Percentiles rank a stretch among this genome's conserved stretches.
Conservation (phyloP, 1,140 invertebrate genomes). For the Vanessa tameamea region DNA sequence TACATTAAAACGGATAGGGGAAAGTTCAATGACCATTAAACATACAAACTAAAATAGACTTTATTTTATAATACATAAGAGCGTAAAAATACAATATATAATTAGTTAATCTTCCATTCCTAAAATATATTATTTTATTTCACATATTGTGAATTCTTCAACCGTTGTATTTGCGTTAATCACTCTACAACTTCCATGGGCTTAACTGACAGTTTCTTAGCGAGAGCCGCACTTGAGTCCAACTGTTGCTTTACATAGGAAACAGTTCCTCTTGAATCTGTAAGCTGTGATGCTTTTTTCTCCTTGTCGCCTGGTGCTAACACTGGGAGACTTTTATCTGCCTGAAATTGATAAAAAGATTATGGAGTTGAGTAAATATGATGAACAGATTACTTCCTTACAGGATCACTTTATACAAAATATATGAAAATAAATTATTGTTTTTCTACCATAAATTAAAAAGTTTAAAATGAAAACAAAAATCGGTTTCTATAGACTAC, state of each 20-base stretch:
- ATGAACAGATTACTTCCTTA: no score
- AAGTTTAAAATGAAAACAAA: no score
- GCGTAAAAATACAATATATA: no score
- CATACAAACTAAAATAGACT: no score
- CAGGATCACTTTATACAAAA: no score
- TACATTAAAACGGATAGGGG: no score
- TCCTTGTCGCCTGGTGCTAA: slow-evolving; percentile 94
- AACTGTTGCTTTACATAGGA: slow-evolving; percentile 66
- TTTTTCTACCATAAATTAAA: no score
- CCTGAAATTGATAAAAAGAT: slow-evolving; percentile 68
- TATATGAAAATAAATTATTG: no score
- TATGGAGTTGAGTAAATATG: background rate
- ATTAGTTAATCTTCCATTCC: no score
- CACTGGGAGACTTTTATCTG: slow-evolving; percentile 84
- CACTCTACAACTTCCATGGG: slow-evolving; percentile 52
- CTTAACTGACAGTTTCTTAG: slow-evolving; percentile 59
- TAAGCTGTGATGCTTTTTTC: slow-evolving; percentile 83
- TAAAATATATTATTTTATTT: background rate
- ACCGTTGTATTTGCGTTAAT: background rate
- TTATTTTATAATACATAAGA: no score
- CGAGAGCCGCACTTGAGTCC: slow-evolving; percentile 58
- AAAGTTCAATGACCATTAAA: no score
- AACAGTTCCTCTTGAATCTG: slow-evolving; percentile 66
- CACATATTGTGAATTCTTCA: background rate
- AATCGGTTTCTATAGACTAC: no score